Base-by-base conservation (phyloP, 2,113 vertebrate species). In the Pseudorectes ferrugineus region DNA sequence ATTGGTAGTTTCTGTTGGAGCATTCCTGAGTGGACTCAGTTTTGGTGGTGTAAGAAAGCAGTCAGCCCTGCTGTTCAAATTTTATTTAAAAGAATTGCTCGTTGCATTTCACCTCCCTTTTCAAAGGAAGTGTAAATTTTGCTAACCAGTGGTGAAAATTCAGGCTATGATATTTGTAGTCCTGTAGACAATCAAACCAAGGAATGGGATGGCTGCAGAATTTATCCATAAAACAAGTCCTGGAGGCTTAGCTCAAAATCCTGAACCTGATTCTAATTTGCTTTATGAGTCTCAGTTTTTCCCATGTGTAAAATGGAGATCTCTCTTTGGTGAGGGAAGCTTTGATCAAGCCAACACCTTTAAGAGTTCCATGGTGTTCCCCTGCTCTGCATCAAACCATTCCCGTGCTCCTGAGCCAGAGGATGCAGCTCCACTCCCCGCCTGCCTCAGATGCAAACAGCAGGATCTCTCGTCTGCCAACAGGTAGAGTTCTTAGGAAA, bases 401-500 rank as follows among this genome's bases (percentile, higher is more conserved):
- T 33, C 6, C 61, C 0, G 1, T 17, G 73, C 84, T 96, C 77
- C n/a, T 6, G 43, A 61, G 57, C 65, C 88, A 18, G 43, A 46
- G 79, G 85, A 43, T 52, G 66, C 66, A 57, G 81, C 95, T 89
- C 84, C 31, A 0, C 40, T 51, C 42, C 48, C 16, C 1, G 57
- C 48, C 81, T 23, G 72, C 20, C 2, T 67, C 70, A 18, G 52
- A 36, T 82, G 92, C 38, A 46, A 85, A 36, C 84, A 89, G 92
- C 93, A 95, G 96, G 85, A 68, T 72, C 71, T 68, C 92, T 96
- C 81, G 40, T 79, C 90, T 94, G 90, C 88, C 71, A 61, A 57
- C 85, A 93, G 92, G 88, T 70, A 76, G 92, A 70, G 82, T 51
- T 70, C 82, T 58, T 31, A 45, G 79, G n/a, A 28, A 35, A 45